A percentile compares a stretch with the other conserved stretches of the same genome.
Conservation (phyloP, 2,113 vertebrate species). For the Lamprologus lemairii region DNA sequence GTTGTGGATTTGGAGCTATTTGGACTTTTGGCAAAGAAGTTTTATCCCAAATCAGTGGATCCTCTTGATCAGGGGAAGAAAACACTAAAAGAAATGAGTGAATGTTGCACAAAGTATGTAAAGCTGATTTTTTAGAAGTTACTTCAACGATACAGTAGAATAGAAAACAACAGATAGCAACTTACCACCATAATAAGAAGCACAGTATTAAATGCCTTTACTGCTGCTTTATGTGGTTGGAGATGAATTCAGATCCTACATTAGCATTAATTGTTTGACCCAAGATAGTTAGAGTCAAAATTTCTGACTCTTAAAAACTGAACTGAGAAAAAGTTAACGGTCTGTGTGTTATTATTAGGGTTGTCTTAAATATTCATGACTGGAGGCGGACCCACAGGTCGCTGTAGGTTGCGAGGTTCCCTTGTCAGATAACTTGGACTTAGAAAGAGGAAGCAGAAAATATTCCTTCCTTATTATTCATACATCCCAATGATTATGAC, state of each 20-base stretch:
- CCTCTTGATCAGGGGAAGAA: not conserved
- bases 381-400: not conserved
- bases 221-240: not conserved
- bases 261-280: slow-evolving; percentile 10
- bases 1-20: not conserved
- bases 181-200: not conserved
- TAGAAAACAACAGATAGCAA: not conserved
- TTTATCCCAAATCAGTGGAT: not conserved
- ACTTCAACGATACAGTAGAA: not conserved
- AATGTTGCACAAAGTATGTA: not conserved
- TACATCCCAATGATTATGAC: not conserved
- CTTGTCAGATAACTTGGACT: not conserved
- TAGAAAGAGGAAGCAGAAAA: not conserved
- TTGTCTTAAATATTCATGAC: slow-evolving; percentile 37
- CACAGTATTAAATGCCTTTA: not conserved
- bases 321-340: not conserved
- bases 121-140: not conserved
- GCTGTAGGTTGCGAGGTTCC: not conserved
- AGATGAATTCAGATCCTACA: not conserved
- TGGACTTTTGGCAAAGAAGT: not conserved
- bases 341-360: not conserved
- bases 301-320: slow-evolving; percentile 7
- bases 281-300: slow-evolving; percentile 11
- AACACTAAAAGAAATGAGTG: not conserved
- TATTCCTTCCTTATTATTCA: not conserved